Conservation (phyloP, 2,888 invertebrate genomes). For the Metalampra italica region DNA sequence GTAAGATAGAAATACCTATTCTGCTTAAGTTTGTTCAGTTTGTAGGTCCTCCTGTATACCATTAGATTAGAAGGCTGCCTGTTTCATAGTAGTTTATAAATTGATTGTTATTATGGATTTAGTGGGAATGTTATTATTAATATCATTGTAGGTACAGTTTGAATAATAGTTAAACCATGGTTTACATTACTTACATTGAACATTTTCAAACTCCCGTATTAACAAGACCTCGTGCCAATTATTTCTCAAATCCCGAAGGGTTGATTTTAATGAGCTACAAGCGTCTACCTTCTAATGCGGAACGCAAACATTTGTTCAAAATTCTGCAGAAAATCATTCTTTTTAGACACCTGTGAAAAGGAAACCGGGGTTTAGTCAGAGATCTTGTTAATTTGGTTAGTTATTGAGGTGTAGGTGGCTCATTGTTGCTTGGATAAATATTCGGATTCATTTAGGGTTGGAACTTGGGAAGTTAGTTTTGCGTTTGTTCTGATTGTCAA, state of each 20-base stretch:
- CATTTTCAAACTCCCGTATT: slow-evolving; percentile 2
- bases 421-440: slow-evolving; percentile 9
- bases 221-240: slow-evolving; percentile 21
- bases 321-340: slow-evolving; percentile 4
- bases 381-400: neutral
- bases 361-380: neutral
- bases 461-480: neutral
- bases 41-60: too few relatives aligned
- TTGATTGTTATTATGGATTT: too few relatives aligned
- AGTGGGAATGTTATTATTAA: too few relatives aligned
- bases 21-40: too few relatives aligned
- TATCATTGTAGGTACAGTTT: too few relatives aligned
- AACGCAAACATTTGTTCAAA: slow-evolving; percentile 12
- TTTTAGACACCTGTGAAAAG: neutral
- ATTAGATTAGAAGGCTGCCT: too few relatives aligned
- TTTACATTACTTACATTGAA: too few relatives aligned
- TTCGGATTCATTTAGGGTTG: slow-evolving; percentile 4
- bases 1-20: too few relatives aligned
- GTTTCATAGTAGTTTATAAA: too few relatives aligned
- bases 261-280: slow-evolving; percentile 20
- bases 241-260: slow-evolving; percentile 13
- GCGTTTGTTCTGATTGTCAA: too few relatives aligned
- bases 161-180: too few relatives aligned
- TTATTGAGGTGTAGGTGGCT: slow-evolving; percentile 5
- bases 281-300: slow-evolving; percentile 13